Evolutionary conservation across 2,113 vertebrate species (phyloP).

Genomic region (Xenopus borealis): DNA sequence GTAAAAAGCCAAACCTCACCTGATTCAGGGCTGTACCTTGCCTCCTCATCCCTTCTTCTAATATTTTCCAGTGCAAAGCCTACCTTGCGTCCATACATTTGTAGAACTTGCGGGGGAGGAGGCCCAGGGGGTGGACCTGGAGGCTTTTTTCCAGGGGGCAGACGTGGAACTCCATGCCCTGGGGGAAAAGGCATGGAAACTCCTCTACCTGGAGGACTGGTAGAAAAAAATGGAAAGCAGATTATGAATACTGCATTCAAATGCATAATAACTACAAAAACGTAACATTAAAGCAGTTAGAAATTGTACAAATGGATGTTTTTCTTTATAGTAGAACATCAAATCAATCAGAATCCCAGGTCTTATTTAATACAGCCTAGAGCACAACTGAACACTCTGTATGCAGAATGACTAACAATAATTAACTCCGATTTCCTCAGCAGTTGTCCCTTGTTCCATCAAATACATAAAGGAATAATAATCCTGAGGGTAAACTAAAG

Average conservation of each 20-base stretch:
- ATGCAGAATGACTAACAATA: too few species aligned
- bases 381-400: too few species aligned
- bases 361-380: too few species aligned
- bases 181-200: constrained; percentile 71
- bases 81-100: constrained; percentile 79
- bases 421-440: too few species aligned
- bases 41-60: constrained; percentile 68
- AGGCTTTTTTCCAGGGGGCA: constrained; percentile 91
- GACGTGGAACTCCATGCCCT: constrained; percentile 82
- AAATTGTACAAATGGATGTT: too few species aligned
- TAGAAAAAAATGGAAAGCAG: constrained; percentile 16
- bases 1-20: constrained; percentile 56
- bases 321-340: too few species aligned
- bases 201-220: constrained; percentile 62
- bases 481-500: too few species aligned
- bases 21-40: constrained; percentile 71
- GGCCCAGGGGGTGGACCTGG: constrained; percentile 93
- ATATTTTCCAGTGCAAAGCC: constrained; percentile 67
- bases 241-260: not conserved
- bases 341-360: too few species aligned
- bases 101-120: constrained; percentile 87
- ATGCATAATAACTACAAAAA: not conserved
- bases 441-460: too few species aligned
- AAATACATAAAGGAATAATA: too few species aligned
- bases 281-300: too few species aligned